A percentile compares a stretch with the other conserved stretches of the same genome.
These are phyloP conservation scores for Coelopa pilipes DNA, from an alignment of 2,888 invertebrate genomes.

Conservation along the genomic window DNA sequence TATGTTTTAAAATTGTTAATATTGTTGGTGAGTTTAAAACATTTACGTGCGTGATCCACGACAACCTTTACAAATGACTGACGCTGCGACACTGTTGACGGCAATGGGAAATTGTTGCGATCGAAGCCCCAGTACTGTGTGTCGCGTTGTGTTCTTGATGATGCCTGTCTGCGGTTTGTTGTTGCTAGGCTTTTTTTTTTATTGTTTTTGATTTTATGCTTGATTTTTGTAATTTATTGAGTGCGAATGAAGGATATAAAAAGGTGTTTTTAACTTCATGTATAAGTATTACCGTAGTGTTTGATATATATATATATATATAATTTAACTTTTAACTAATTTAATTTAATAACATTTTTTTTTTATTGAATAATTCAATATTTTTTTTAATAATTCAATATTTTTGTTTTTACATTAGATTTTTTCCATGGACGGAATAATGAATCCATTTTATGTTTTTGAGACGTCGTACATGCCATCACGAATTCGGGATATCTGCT, in stretches of 20 bases:
- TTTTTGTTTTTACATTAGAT: no score
- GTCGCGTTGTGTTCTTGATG: slow-evolving; percentile 8
- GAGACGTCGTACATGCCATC: no score
- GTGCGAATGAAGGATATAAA: neutral
- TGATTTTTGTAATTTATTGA: neutral
- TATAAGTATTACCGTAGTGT: no score
- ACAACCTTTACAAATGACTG: slow-evolving; percentile 20
- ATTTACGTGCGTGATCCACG: neutral
- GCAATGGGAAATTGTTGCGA: neutral
- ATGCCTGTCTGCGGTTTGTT: neutral
- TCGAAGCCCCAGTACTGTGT: neutral
- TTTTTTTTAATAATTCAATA: no score
- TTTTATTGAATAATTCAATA: no score
- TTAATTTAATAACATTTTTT: no score
- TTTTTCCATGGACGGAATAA: no score
- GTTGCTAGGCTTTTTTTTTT: neutral
- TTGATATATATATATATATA: no score
- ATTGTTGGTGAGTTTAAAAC: neutral
- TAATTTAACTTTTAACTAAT: no score
- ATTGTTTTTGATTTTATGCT: neutral
- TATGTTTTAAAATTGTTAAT: neutral
- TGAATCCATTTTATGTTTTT: no score
- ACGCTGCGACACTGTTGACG: slow-evolving; percentile 15
- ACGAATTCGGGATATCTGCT: no score
- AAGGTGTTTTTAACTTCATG: neutral